Evolutionary conservation across 2,113 vertebrate genomes (phyloP).

Genomic region (Thymallus thymallus): DNA sequence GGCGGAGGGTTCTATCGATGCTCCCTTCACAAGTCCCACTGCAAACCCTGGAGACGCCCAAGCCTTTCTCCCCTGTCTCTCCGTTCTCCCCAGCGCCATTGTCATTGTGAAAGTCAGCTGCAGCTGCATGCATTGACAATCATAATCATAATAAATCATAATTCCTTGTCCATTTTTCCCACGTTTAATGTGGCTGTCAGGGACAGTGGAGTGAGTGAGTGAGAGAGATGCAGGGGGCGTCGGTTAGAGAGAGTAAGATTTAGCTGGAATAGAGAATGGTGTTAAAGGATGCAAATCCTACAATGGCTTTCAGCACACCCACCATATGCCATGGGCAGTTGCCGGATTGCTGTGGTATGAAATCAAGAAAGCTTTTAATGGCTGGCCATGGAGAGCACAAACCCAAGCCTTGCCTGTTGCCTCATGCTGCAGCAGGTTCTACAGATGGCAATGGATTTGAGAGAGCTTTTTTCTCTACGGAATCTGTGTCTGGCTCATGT

Average conservation of each 20-base stretch:
- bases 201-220: slow-evolving; percentile 34
- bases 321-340: slow-evolving; percentile 39
- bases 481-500: neutral
- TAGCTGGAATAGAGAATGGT: neutral
- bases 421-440: slow-evolving; percentile 16
- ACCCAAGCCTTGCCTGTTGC: slow-evolving; percentile 3
- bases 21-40: neutral
- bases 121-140: slow-evolving; percentile 74
- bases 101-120: slow-evolving; percentile 74
- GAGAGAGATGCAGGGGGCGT: neutral
- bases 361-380: slow-evolving; percentile 43
- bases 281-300: slow-evolving; percentile 20
- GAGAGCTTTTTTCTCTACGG: slow-evolving; percentile 27
- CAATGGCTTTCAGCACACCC: slow-evolving; percentile 28
- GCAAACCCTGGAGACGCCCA: neutral
- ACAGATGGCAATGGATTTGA: slow-evolving; percentile 35
- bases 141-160: slow-evolving; percentile 83
- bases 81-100: slow-evolving; percentile 43
- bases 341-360: slow-evolving; percentile 27
- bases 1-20: slow-evolving; percentile 32
- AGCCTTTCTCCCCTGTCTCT: slow-evolving; percentile 11
- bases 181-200: slow-evolving; percentile 75
- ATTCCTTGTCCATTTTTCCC: slow-evolving; percentile 77
- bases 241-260: slow-evolving; percentile 9
- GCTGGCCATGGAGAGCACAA: neutral